A percentile compares a stretch with the other conserved stretches of the same genome.
Conservation (phyloP, 2,888 invertebrate species). For the Fragum sueziense region DNA sequence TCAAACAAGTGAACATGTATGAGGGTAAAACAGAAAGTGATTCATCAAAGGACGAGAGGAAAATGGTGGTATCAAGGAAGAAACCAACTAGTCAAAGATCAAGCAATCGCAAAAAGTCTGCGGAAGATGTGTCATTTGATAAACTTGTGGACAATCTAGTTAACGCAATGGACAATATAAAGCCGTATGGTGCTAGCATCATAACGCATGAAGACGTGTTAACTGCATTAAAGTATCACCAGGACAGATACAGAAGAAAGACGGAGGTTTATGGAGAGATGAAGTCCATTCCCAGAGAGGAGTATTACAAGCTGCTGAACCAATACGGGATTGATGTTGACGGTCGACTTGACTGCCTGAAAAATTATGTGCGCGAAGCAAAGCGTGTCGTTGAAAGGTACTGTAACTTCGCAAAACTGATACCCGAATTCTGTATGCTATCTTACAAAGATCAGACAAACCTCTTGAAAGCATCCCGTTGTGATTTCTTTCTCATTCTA, state of each 20-base stretch:
- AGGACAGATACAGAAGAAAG: conserved; percentile 45
- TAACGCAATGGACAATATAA: conserved; percentile 43
- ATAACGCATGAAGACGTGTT: conserved; percentile 36
- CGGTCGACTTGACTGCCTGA: conserved; percentile 42
- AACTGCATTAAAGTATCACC: conserved; percentile 34
- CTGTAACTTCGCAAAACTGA: conserved; percentile 54
- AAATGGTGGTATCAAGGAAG: background rate
- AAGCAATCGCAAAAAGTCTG: background rate
- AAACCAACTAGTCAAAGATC: background rate
- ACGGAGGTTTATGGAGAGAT: conserved; percentile 46
- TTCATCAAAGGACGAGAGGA: background rate
- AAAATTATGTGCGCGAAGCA: conserved; percentile 32
- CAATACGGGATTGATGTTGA: conserved; percentile 57
- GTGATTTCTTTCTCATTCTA: conserved; percentile 54
- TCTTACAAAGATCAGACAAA: conserved; percentile 49
- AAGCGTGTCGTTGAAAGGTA: conserved; percentile 44
- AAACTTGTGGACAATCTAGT: conserved; percentile 32
- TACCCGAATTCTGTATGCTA: conserved; percentile 52
- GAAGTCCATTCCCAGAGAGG: conserved; percentile 52
- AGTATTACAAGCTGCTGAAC: conserved; percentile 44
- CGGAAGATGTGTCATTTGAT: background rate
- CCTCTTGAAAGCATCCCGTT: conserved; percentile 46
- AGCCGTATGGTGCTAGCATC: conserved; percentile 48
- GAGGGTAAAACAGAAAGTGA: conserved; percentile 29
- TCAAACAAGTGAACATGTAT: conserved; percentile 49